These are phyloP conservation scores for Manis crassicaudata DNA, from an alignment of 2,797 vertebrate genomes.

Conservation along the genomic window DNA sequence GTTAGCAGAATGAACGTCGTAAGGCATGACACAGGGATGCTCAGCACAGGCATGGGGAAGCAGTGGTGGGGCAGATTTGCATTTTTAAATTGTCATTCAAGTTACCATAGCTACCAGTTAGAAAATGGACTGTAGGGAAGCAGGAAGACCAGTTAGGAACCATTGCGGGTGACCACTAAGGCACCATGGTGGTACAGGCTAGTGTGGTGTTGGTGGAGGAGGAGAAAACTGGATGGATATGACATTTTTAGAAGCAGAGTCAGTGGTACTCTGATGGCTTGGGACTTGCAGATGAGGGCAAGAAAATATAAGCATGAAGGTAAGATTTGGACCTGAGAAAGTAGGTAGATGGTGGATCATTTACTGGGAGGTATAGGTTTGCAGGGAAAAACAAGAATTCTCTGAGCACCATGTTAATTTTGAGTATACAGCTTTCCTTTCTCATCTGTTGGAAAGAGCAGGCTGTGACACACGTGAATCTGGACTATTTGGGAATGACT, in stretches of 20 bases:
- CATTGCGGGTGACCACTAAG: fast-evolving
- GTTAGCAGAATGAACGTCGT: fast-evolving
- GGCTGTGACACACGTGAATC: neutral
- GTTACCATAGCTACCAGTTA: neutral
- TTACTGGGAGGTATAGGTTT: neutral
- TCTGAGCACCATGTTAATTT: neutral
- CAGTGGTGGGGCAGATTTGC: neutral
- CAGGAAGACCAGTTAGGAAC: no score
- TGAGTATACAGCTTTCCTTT: neutral
- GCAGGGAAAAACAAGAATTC: neutral
- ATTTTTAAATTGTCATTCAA: neutral
- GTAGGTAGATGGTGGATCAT: no score
- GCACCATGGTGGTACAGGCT: fast-evolving
- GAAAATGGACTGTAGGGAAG: neutral
- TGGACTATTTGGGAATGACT: no score
- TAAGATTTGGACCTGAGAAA: neutral
- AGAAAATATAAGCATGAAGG: neutral
- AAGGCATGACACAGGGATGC: neutral
- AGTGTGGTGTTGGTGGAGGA: neutral
- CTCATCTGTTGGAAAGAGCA: neutral
- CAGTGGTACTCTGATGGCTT: neutral
- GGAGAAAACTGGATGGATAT: neutral
- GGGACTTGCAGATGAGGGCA: neutral
- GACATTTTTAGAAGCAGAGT: neutral
- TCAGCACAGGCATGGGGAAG: neutral